phyloP scores from a whole-genome alignment of 2,113 vertebrate genomes.

The Microcebus tavaratra region DNA sequence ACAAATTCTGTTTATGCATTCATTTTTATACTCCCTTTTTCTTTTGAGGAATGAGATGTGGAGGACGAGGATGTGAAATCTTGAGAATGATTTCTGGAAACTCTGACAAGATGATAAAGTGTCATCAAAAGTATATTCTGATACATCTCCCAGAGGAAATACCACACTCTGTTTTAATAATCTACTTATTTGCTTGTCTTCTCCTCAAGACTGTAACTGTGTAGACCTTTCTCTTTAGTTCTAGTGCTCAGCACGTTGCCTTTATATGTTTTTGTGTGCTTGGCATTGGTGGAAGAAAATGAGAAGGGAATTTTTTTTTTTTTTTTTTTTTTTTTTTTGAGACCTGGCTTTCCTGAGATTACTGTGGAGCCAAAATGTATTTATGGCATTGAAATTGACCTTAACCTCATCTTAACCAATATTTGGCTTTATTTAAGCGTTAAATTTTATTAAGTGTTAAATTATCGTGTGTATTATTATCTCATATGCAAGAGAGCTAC shows the following conservation, averaged over 20 bases:
- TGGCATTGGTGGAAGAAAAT: background rate
- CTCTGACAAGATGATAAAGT: background rate
- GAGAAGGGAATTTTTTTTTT: background rate
- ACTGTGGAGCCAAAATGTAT: background rate
- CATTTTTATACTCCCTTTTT: background rate
- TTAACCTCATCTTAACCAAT: background rate
- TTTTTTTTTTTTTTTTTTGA: background rate
- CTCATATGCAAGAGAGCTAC: too few relatives aligned
- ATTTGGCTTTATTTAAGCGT: background rate
- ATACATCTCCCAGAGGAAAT: background rate
- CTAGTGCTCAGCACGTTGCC: background rate
- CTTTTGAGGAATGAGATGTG: background rate
- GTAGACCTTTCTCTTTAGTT: background rate
- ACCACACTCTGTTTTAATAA: background rate
- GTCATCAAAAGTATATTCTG: background rate
- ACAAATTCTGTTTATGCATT: background rate
- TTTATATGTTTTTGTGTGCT: background rate
- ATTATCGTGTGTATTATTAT: too few relatives aligned
- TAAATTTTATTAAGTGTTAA: background rate
- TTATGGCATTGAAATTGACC: background rate
- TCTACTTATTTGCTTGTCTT: background rate
- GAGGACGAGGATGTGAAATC: background rate
- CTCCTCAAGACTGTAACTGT: background rate
- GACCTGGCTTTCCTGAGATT: background rate
- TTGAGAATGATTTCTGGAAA: background rate